phyloP scores from a whole-genome alignment of 2,888 invertebrate species.

The Agyllia agylla region DNA sequence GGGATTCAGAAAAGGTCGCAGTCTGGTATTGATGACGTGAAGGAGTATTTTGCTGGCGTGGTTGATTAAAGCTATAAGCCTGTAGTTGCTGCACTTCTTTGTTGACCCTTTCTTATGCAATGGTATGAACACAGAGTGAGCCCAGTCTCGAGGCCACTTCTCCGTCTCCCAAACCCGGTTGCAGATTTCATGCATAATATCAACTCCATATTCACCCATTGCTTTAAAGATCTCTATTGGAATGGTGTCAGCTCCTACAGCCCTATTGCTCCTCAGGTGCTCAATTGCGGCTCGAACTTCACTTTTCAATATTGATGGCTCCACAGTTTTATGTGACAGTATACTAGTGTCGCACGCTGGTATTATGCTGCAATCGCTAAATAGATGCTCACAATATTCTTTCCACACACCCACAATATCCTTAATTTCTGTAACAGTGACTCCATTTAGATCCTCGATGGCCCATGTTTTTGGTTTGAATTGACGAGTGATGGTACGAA shows the following conservation, averaged over 20 bases:
- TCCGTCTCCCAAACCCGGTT: conserved; percentile 18
- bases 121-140: conserved; percentile 4
- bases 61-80: not conserved
- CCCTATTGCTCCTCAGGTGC: conserved; percentile 29
- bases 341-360: not conserved
- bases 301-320: conserved; percentile 6
- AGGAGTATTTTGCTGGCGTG: not conserved
- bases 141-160: conserved; percentile 27
- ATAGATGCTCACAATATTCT: not conserved
- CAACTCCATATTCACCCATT: conserved; percentile 4
- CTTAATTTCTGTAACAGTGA: not conserved
- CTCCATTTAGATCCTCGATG: not conserved
- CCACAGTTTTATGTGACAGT: not conserved
- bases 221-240: conserved; percentile 24
- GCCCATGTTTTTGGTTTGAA: not conserved
- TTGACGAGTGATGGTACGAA: not conserved
- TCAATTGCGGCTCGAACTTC: conserved; percentile 23
- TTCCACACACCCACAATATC: not conserved
- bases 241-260: conserved; percentile 10
- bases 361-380: not conserved
- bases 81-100: not conserved
- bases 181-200: not conserved
- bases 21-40: not conserved
- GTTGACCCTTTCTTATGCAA: not conserved
- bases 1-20: not conserved